A percentile compares a stretch with the other conserved stretches of the same genome.
Conservation (phyloP, 2,797 vertebrate species). For the Pipistrellus pipistrellus region DNA sequence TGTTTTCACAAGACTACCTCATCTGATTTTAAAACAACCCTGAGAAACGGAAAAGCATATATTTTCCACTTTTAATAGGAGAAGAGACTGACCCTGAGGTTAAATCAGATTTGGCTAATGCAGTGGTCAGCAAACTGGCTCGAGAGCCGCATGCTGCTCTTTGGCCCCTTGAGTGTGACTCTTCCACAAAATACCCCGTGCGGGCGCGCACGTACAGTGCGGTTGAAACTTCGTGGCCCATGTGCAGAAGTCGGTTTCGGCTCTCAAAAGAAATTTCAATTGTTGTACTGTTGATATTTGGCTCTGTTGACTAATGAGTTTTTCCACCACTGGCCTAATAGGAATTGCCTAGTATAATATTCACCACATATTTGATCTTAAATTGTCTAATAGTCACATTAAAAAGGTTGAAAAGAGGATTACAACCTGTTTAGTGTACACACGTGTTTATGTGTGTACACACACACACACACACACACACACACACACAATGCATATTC, state of each 20-base stretch:
- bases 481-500: not conserved
- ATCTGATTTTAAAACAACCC: not conserved
- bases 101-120: constrained; percentile 23
- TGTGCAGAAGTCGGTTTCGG: no score
- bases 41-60: constrained; percentile 34
- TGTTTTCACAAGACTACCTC: not conserved
- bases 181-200: no score
- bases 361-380: constrained; percentile 6
- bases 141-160: no score
- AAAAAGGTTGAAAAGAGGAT: not conserved
- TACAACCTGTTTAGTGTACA: not conserved
- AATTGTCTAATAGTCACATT: not conserved
- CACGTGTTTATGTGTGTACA: not conserved
- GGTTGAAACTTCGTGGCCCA: no score
- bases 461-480: not conserved
- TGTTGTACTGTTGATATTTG: no score
- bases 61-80: not conserved
- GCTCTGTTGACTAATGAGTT: no score
- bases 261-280: no score
- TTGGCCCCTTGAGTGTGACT: no score
- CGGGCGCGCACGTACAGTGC: no score
- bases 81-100: not conserved
- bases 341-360: not conserved
- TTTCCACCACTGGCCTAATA: not conserved
- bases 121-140: no score